These are phyloP conservation scores for Agonopterix arenella DNA, from an alignment of 2,888 invertebrate genomes.

Conservation along the genomic window DNA sequence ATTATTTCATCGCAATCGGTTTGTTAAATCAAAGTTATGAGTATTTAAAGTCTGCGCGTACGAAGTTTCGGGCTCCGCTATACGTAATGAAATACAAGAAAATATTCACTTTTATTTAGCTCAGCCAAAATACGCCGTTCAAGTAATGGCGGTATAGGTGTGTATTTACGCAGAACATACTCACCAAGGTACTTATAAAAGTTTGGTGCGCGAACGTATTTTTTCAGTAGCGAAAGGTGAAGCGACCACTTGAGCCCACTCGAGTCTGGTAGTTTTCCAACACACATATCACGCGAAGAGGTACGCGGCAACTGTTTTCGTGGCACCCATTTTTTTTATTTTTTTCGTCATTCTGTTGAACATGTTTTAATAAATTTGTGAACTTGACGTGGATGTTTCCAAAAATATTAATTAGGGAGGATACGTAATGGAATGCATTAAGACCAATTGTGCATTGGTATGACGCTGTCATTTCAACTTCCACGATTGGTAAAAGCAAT, in stretches of 20 bases:
- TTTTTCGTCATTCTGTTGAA: background rate
- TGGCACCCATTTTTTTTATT: slow-evolving; percentile 16
- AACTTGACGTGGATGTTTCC: too few species aligned
- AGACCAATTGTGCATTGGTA: too few species aligned
- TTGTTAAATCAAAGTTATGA: too few species aligned
- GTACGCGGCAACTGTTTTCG: slow-evolving; percentile 19
- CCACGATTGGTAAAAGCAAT: too few species aligned
- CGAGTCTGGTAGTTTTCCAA: slow-evolving; percentile 25
- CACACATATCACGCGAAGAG: slow-evolving; percentile 25
- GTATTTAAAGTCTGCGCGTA: too few species aligned
- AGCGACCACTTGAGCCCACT: slow-evolving; percentile 28
- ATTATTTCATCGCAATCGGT: too few species aligned
- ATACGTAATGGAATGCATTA: too few species aligned
- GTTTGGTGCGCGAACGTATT: slow-evolving; percentile 20
- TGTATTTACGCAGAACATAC: background rate
- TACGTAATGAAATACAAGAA: background rate
- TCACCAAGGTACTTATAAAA: background rate
- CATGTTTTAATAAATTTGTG: too few species aligned
- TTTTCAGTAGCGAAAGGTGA: slow-evolving; percentile 27
- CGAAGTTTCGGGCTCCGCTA: too few species aligned
- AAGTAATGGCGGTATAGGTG: background rate
- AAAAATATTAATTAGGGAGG: too few species aligned
- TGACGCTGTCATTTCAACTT: background rate
- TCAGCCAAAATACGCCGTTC: background rate
- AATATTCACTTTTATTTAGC: background rate